phyloP scores from a whole-genome alignment of 2,797 vertebrate genomes.

The Cetoscarus ocellatus region DNA sequence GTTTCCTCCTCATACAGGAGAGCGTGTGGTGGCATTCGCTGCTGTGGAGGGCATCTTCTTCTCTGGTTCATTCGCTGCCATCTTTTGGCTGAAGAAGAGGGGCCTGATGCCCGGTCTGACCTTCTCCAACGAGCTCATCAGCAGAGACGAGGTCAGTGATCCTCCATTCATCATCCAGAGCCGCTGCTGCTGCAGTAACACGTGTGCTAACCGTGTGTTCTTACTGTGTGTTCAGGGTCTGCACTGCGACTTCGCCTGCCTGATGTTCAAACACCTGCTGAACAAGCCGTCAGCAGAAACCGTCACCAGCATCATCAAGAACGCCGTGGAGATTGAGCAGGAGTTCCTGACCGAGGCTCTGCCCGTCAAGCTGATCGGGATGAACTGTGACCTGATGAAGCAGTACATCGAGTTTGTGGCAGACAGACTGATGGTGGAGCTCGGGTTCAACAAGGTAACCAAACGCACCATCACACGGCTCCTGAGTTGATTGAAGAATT shows the following conservation, averaged over 20 bases:
- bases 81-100: constrained; percentile 98
- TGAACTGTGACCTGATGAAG: constrained; percentile 96
- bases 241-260: constrained; percentile 96
- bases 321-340: constrained; percentile 95
- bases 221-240: constrained; percentile 75
- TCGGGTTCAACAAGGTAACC: constrained; percentile 93
- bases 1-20: constrained; percentile 79
- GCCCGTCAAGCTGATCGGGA: constrained; percentile 96
- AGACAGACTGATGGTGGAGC: constrained; percentile 93
- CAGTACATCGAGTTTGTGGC: constrained; percentile 97
- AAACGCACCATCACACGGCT: no score
- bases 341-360: constrained; percentile 95
- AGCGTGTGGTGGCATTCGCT: constrained; percentile 95
- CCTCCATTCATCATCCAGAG: no score
- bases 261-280: constrained; percentile 96
- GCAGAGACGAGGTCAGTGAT: constrained; percentile 75
- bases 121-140: constrained; percentile 94
- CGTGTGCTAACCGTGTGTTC: no score
- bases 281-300: constrained; percentile 88
- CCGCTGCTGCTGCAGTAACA: no score
- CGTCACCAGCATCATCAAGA: constrained; percentile 86
- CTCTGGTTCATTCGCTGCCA: constrained; percentile 96
- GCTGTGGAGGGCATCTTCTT: constrained; percentile 99
- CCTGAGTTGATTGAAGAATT: no score
- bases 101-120: constrained; percentile 96